A percentile compares a stretch with the other conserved stretches of the same genome.
These are phyloP conservation scores for Scaptomyza polygonia DNA, from an alignment of 2,888 invertebrate species.

Conservation along the genomic window DNA sequence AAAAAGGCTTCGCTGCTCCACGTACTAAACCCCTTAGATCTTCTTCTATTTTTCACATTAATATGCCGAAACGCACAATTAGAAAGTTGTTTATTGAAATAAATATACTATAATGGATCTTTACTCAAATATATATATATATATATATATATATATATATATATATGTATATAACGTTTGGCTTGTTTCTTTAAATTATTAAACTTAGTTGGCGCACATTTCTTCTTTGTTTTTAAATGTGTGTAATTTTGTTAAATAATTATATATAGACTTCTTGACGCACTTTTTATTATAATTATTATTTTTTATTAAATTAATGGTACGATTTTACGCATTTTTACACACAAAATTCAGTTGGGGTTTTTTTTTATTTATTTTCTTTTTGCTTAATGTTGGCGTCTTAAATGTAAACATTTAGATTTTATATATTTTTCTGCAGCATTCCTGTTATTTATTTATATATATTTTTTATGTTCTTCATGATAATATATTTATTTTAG, in stretches of 20 bases:
- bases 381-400: constrained; percentile 62
- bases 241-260: constrained; percentile 60
- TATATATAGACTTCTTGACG: constrained; percentile 59
- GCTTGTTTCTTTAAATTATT: constrained; percentile 42
- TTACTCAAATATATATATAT: constrained; percentile 67
- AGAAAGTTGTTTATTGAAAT: constrained; percentile 36
- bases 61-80: constrained; percentile 23
- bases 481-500: constrained; percentile 57
- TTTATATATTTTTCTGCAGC: constrained; percentile 50
- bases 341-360: constrained; percentile 77
- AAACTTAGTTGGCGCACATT: constrained; percentile 72
- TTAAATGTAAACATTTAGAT: constrained; percentile 76
- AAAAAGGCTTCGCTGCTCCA: constrained; percentile 45
- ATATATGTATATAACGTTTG: constrained; percentile 57
- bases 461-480: constrained; percentile 35
- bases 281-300: constrained; percentile 20
- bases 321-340: constrained; percentile 73
- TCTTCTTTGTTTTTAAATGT: constrained; percentile 47
- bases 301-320: constrained; percentile 52
- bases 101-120: constrained; percentile 59
- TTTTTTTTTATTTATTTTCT: constrained; percentile 30
- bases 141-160: constrained; percentile 74
- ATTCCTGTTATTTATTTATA: constrained; percentile 32
- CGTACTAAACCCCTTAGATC: constrained; percentile 40
- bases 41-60: not conserved